Conservation (phyloP, 23 tunicate species). For the Ascidia mentula region DNA sequence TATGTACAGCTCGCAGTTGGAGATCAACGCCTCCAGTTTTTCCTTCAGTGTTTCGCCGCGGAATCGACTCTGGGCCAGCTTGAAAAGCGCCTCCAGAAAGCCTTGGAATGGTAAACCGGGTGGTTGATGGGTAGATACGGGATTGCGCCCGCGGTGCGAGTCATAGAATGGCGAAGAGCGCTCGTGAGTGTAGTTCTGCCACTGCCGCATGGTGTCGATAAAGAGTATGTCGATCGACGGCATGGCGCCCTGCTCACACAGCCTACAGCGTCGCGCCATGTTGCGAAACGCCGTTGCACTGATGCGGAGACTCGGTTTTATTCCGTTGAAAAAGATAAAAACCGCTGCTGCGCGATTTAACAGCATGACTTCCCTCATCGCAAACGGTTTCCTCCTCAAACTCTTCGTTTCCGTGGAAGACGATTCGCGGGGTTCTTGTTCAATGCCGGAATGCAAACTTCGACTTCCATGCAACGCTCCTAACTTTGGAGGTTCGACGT, state of each 20-base stretch:
- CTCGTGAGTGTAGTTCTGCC: constrained; percentile 57
- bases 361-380: constrained; percentile 44
- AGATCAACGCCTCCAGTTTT: constrained; percentile 53
- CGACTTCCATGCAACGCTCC: background rate
- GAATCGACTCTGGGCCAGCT: constrained; percentile 58
- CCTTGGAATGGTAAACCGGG: constrained; percentile 91
- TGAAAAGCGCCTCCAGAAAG: constrained; percentile 79
- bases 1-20: constrained; percentile 64
- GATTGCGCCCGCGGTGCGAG: constrained; percentile 24
- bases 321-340: constrained; percentile 78
- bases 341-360: constrained; percentile 60
- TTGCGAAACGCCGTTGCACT: constrained; percentile 80
- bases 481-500: background rate
- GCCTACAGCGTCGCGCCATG: constrained; percentile 81
- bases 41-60: constrained; percentile 66
- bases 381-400: background rate
- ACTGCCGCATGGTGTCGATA: constrained; percentile 85
- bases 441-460: too few species aligned
- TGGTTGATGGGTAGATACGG: constrained; percentile 16
- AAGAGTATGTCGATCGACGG: constrained; percentile 86
- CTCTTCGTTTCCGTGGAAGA: background rate
- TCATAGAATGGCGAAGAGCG: constrained; percentile 57
- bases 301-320: constrained; percentile 73
- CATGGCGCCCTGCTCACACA: constrained; percentile 77
- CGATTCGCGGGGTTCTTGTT: background rate